Evolutionary conservation across 2,797 vertebrate genomes (phyloP), one percentile per base, ranked within the genome.

Genomic region (Amniataba percoides): DNA sequence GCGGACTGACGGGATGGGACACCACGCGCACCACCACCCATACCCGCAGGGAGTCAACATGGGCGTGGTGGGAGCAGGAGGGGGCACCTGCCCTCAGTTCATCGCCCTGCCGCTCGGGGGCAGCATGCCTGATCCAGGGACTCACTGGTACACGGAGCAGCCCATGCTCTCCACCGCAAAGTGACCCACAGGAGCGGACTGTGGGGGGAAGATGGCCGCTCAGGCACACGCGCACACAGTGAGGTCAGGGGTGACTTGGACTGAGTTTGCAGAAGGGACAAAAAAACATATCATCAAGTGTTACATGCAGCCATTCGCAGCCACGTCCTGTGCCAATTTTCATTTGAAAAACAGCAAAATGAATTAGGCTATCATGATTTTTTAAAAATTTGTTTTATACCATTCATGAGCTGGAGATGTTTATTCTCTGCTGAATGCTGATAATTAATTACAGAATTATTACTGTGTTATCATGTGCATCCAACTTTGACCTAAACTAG

Each of bases 1-100:
- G 18, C 93, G 97, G 84, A 95, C 96, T 0, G 95, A 97, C 58
- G 95, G 93, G 0, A 95, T 97, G 85, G 96, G 96, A 2, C 93
- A 93, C 77, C 93, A 94, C 49, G 23, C 81, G 5, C 93, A 94
- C 74, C 94, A 93, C 69, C 97, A 97, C 74, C 96, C 97, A 0
- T 95, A 92, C 85, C 93, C 93, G 1, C 92, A 94, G 39, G 93
- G 94, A 3, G 93, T 95, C 16, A 82, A 90, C 74, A 76, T 94
- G 87, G 92, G 94, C 13, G 97, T 98, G 7, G 97, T 97, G 74
- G 86, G 91, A 0, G 88, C 91, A 0, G 92, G 97, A 83, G 82
- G 75, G 0, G 90, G 89, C 45, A 85, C 93, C 3, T 95, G 95
- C 82, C 95, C 95, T 0, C 94, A 95, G 79, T 96, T 96, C 82